A percentile compares a stretch with the other conserved stretches of the same genome.
Evolutionary conservation across 2,888 invertebrate genomes (phyloP).

Genomic region (Hoplodrina blanda): DNA sequence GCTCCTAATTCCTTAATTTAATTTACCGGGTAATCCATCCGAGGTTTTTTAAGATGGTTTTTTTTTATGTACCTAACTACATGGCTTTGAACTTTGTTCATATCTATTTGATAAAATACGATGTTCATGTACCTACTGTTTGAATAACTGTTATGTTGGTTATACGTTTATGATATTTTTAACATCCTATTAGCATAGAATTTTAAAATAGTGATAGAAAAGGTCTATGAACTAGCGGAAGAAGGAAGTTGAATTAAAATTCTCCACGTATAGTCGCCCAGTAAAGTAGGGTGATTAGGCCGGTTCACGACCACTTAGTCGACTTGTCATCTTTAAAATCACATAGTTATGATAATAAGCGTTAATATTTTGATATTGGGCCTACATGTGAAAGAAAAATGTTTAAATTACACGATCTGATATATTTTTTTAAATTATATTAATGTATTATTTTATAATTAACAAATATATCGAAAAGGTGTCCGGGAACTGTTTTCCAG

Average conservation of each 20-base stretch:
- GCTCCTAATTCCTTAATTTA: conserved; percentile 56
- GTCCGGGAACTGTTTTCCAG: too few relatives aligned
- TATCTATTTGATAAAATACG: conserved; percentile 12
- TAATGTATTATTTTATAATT: too few relatives aligned
- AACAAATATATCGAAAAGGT: too few relatives aligned
- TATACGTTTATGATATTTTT: conserved; percentile 34
- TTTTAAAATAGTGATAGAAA: conserved; percentile 45
- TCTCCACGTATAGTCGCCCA: conserved; percentile 50
- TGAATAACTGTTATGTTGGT: conserved; percentile 31
- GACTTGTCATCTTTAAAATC: too few relatives aligned
- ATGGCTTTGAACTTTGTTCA: conserved; percentile 23
- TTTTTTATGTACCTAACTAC: conserved; percentile 3
- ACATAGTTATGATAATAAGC: too few relatives aligned
- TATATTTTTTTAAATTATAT: too few relatives aligned
- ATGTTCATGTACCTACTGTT: neutral
- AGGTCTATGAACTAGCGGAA: conserved; percentile 67
- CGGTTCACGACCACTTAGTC: too few relatives aligned
- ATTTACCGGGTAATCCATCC: conserved; percentile 52
- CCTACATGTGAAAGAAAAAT: too few relatives aligned
- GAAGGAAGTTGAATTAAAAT: conserved; percentile 66
- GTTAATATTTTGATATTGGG: too few relatives aligned
- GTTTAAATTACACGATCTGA: too few relatives aligned
- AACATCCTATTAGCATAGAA: conserved; percentile 50
- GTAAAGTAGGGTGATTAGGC: too few relatives aligned
- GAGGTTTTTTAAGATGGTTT: conserved; percentile 29